phyloP scores from a whole-genome alignment of 2,888 invertebrate genomes.

The Harpalus rufipes region DNA sequence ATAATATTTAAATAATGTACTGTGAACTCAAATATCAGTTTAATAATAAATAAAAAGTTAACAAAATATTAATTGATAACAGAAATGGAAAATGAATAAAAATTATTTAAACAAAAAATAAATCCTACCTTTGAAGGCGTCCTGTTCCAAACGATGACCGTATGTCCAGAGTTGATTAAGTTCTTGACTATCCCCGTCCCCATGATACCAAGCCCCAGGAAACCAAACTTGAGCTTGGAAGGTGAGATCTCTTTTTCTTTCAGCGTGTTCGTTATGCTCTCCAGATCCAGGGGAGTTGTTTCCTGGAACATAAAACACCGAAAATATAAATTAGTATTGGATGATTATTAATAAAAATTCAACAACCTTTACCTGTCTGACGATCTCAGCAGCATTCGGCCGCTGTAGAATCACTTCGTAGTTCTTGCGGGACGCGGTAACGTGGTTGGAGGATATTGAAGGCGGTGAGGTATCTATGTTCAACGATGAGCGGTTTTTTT shows the following conservation, averaged over 20 bases:
- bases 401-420: slow-evolving; percentile 80
- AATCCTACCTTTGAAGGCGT: slow-evolving; percentile 90
- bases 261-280: slow-evolving; percentile 86
- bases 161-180: slow-evolving; percentile 94
- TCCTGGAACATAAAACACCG: slow-evolving; percentile 79
- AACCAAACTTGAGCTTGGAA: slow-evolving; percentile 93
- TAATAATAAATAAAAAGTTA: too few relatives aligned
- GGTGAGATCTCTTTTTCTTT: slow-evolving; percentile 92
- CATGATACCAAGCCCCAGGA: slow-evolving; percentile 97
- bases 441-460: slow-evolving; percentile 80
- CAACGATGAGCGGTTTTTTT: slow-evolving; percentile 47
- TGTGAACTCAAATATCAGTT: too few relatives aligned
- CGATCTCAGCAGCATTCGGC: slow-evolving; percentile 83
- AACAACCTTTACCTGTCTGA: slow-evolving; percentile 80
- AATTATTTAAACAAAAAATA: too few relatives aligned
- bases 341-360: too few relatives aligned
- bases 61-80: too few relatives aligned
- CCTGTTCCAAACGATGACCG: slow-evolving; percentile 96
- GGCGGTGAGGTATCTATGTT: slow-evolving; percentile 76
- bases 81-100: not conserved
- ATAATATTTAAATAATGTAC: too few relatives aligned
- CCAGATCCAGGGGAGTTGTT: slow-evolving; percentile 87
- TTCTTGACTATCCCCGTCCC: slow-evolving; percentile 97
- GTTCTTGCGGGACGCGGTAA: slow-evolving; percentile 75
- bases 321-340: not conserved